These are phyloP conservation scores for Andrena bucephala DNA, from an alignment of 2,888 invertebrate genomes.

Conservation along the genomic window DNA sequence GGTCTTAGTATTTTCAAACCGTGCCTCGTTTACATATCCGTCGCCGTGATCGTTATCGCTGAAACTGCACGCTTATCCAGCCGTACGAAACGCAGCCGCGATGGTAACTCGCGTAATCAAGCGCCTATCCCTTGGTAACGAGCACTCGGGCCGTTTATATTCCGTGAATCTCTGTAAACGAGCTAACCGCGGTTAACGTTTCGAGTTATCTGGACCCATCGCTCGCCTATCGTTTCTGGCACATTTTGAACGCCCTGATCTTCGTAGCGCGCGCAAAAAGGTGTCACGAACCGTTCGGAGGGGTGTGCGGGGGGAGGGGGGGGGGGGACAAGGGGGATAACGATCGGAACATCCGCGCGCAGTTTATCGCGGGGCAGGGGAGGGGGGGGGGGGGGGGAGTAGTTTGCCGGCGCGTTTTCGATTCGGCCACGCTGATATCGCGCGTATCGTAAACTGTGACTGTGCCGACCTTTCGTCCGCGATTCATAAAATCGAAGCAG, in stretches of 20 bases:
- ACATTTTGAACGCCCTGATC: not conserved
- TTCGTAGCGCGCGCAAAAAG: not conserved
- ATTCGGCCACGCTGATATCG: not conserved
- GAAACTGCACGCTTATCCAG: not conserved
- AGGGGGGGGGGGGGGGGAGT: too few relatives aligned
- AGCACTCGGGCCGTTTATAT: too few relatives aligned
- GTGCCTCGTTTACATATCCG: slow-evolving; percentile 44
- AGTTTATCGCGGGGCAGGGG: not conserved
- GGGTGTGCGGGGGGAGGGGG: too few relatives aligned
- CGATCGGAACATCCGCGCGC: not conserved
- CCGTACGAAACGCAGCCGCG: not conserved
- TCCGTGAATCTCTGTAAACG: too few relatives aligned
- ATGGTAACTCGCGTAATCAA: too few relatives aligned
- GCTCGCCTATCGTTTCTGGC: slow-evolving; percentile 2
- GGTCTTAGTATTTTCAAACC: slow-evolving; percentile 38
- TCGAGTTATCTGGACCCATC: not conserved
- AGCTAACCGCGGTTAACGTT: too few relatives aligned
- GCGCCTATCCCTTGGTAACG: too few relatives aligned
- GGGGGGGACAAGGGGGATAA: too few relatives aligned
- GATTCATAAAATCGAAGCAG: slow-evolving; percentile 1
- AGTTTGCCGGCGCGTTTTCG: not conserved
- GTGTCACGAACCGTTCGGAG: not conserved
- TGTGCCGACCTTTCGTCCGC: slow-evolving; percentile 19
- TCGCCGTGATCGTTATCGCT: not conserved
- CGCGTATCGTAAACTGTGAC: slow-evolving; percentile 1